phyloP scores from a whole-genome alignment of 2,113 vertebrate genomes.

The Psilopsiagon aurifrons region DNA sequence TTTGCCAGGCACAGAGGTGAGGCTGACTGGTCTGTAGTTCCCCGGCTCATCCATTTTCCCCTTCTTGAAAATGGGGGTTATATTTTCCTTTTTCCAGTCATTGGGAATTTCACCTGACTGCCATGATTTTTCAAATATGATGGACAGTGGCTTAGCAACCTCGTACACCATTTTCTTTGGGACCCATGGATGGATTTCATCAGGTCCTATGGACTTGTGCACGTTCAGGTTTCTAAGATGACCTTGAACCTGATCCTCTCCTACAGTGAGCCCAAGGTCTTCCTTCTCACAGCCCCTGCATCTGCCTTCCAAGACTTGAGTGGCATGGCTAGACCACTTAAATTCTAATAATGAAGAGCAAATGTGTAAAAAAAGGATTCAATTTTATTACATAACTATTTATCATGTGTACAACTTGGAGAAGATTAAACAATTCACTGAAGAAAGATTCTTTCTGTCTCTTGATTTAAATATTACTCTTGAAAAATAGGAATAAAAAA shows the following conservation, averaged over 20 bases:
- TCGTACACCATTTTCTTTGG: not conserved
- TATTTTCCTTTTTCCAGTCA: too few relatives aligned
- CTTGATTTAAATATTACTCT: constrained; percentile 63
- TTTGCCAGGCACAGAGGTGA: too few relatives aligned
- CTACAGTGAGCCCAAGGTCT: not conserved
- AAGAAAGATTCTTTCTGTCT: constrained; percentile 58
- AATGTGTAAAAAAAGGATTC: not conserved
- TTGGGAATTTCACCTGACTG: too few relatives aligned
- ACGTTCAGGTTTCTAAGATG: not conserved
- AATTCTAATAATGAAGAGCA: not conserved
- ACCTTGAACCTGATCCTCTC: not conserved
- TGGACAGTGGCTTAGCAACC: not conserved
- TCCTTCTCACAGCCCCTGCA: not conserved
- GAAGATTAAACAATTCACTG: constrained; percentile 28
- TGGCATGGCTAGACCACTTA: not conserved
- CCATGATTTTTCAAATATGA: not conserved
- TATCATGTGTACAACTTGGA: constrained; percentile 33
- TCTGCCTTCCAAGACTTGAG: not conserved
- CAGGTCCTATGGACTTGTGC: not conserved
- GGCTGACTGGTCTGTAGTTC: too few relatives aligned
- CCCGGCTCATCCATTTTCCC: too few relatives aligned
- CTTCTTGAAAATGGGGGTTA: too few relatives aligned
- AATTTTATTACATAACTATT: constrained; percentile 1
- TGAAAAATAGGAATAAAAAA: constrained; percentile 71
- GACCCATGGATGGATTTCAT: not conserved